Evolutionary conservation across 2,113 vertebrate species (phyloP).

Genomic region (Galbula dea): DNA sequence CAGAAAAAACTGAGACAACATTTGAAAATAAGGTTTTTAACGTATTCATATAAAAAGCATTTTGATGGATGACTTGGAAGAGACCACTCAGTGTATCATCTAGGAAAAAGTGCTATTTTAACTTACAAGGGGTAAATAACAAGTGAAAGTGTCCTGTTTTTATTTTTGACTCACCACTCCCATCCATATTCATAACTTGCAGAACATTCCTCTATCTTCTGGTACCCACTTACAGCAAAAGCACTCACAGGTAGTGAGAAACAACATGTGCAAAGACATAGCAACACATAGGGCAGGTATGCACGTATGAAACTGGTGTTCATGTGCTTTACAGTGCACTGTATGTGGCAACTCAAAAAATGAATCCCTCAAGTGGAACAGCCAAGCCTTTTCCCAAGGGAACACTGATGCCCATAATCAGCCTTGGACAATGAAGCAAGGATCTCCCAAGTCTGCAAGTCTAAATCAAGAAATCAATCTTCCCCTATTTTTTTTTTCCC

Average conservation of each 20-base stretch:
- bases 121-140: neutral
- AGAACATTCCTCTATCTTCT: neutral
- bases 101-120: neutral
- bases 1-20: neutral
- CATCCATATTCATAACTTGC: neutral
- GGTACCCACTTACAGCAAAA: neutral
- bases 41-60: neutral
- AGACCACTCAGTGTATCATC: neutral
- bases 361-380: fast-evolving
- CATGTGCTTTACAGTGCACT: neutral
- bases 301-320: fast-evolving
- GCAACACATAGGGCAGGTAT: no score
- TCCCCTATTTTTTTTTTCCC: neutral
- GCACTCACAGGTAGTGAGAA: neutral
- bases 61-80: neutral
- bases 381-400: neutral
- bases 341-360: neutral
- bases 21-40: no score
- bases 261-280: fast-evolving
- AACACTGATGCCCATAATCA: neutral
- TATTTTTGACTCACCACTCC: neutral
- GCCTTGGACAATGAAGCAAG: neutral
- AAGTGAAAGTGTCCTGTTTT: fast-evolving
- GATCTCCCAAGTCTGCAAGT: neutral
- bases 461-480: neutral